Conservation (phyloP, 2,113 vertebrate genomes). For the Tupaia tana region DNA sequence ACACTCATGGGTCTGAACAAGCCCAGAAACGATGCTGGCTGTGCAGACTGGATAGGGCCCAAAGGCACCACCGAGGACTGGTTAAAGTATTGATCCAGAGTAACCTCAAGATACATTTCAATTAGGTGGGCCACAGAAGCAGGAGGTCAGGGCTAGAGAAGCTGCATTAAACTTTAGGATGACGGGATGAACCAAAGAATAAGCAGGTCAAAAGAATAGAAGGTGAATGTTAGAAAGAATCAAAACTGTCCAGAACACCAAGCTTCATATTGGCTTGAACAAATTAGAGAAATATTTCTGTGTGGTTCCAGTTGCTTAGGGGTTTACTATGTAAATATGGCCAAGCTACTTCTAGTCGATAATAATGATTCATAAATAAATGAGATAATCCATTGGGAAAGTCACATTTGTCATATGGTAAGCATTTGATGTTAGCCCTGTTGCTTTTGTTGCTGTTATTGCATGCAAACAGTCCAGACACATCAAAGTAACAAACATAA, state of each 20-base stretch:
- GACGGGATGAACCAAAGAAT: background rate
- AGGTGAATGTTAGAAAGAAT: background rate
- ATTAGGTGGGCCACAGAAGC: background rate
- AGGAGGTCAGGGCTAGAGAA: background rate
- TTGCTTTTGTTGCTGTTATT: background rate
- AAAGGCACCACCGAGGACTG: fast-evolving
- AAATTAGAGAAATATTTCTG: background rate
- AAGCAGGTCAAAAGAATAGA: background rate
- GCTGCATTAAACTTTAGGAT: background rate
- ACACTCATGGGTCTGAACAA: background rate
- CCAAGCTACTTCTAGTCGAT: background rate
- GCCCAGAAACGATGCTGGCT: background rate
- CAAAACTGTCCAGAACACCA: background rate
- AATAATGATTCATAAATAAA: background rate
- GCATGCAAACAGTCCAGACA: background rate
- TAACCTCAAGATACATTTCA: background rate
- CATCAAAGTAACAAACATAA: background rate
- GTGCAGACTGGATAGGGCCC: background rate
- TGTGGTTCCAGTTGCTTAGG: background rate
- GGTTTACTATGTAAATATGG: background rate
- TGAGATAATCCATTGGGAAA: background rate
- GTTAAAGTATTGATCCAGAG: background rate
- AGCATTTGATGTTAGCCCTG: background rate
- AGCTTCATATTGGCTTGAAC: too few relatives aligned
- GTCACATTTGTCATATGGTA: background rate